Evolutionary conservation across 1,140 invertebrate species (phyloP).

Genomic region (Bombus sibiricus): DNA sequence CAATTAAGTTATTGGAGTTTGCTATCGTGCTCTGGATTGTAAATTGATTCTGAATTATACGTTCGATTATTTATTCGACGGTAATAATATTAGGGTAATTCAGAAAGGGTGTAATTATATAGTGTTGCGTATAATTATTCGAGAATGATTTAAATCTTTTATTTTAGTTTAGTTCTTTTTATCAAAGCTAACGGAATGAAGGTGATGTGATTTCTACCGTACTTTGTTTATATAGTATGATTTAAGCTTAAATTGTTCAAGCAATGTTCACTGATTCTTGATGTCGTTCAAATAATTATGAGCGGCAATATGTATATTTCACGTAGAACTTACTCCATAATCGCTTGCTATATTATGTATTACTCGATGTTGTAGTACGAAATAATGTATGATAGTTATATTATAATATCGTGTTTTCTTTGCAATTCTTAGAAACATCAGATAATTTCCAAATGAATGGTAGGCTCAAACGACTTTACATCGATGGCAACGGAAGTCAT

Average conservation of each 20-base stretch:
- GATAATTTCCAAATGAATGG: background rate
- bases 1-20: background rate
- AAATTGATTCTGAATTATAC: background rate
- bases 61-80: too few species aligned
- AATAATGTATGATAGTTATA: background rate
- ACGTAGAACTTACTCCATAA: too few species aligned
- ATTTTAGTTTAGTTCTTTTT: background rate
- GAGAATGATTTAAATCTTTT: background rate
- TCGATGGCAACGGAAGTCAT: background rate
- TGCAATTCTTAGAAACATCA: background rate
- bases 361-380: too few species aligned
- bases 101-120: background rate
- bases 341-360: too few species aligned
- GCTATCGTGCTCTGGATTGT: background rate
- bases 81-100: background rate
- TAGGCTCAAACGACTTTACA: background rate
- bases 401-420: background rate
- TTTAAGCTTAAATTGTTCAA: too few species aligned
- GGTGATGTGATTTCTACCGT: too few species aligned
- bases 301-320: too few species aligned
- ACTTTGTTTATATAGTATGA: too few species aligned
- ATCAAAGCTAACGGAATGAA: background rate
- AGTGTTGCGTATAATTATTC: background rate
- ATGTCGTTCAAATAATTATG: too few species aligned
- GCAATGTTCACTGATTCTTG: too few species aligned